Base-by-base conservation (phyloP, 2,113 vertebrate genomes). In the Planiliza haematocheilus region DNA sequence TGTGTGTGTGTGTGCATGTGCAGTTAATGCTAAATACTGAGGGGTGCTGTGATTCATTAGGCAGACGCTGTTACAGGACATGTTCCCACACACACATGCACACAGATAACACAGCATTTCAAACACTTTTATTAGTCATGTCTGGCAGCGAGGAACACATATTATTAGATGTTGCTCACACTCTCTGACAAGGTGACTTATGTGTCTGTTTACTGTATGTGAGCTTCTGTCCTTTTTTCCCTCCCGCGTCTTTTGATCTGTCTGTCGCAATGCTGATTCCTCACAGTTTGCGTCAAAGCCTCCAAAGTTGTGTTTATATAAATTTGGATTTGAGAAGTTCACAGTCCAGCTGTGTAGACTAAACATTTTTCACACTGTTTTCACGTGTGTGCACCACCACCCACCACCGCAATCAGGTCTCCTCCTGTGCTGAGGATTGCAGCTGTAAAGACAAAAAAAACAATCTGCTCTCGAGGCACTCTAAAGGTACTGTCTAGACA, bases 261-360 rank as follows among this genome's bases (percentile, higher is more conserved):
- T 11, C 37, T 39, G 60, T 84, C 79, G 24, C 4, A 49, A 70
- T 74, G 62, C 50, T 78, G 71, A 73, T 67, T 72, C 70, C 65
- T 79, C 71, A 46, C 53, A 71, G 41, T 69, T 63, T 83, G 42
- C 18, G 43, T 36, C 34, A 20, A 24, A 82, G 76, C 75, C 68
- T 74, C 67, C 62, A 34, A 14, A 18, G 49, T 61, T 14, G 79
- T 88, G 72, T 90, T 88, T 87, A 75, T 74, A 48, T 9, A 24
- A 77, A 74, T 64, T 62, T 71, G 36, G 82, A 71, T 91, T 86
- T 85, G 68, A 83, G 77, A 55, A 41, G 39, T 71, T 79, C 57
- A 70, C 73, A 73, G 79, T 69, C 74, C 86, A 91, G 84, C 89
- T 91, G 87, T 79, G 86, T 67, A 93, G 92, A 93, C 92, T 93